phyloP scores from a whole-genome alignment of 2,797 vertebrate genomes.

The Lacerta bilineata region DNA sequence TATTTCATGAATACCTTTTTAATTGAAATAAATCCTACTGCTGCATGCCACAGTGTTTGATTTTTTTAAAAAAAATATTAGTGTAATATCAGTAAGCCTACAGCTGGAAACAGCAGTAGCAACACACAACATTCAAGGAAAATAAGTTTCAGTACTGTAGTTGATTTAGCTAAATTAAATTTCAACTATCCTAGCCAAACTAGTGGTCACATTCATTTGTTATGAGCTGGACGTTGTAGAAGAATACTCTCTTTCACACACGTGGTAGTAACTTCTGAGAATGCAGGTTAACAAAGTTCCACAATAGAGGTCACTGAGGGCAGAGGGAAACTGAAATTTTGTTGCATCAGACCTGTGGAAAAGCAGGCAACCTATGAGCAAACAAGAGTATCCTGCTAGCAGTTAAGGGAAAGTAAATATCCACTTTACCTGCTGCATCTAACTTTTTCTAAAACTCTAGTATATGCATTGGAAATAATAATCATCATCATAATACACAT shows the following conservation, averaged over 20 bases:
- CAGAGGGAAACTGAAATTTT: slow-evolving; percentile 69
- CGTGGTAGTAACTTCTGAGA: slow-evolving; percentile 68
- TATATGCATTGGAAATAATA: slow-evolving; percentile 19
- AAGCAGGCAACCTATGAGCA: slow-evolving; percentile 64
- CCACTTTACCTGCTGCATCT: slow-evolving; percentile 53
- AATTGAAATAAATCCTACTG: neutral
- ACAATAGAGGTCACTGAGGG: slow-evolving; percentile 66
- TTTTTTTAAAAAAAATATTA: neutral
- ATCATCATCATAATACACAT: neutral
- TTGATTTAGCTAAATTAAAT: neutral
- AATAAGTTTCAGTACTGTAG: neutral
- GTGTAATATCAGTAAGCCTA: slow-evolving; percentile 7
- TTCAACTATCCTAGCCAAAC: slow-evolving; percentile 37
- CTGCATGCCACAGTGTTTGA: neutral
- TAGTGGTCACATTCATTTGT: slow-evolving; percentile 44
- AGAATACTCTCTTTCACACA: slow-evolving; percentile 45
- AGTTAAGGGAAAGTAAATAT: slow-evolving; percentile 50
- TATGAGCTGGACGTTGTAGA: slow-evolving; percentile 47
- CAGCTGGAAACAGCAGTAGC: slow-evolving; percentile 11
- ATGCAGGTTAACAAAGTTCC: slow-evolving; percentile 64
- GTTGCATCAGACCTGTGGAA: slow-evolving; percentile 72
- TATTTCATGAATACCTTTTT: neutral
- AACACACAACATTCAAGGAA: slow-evolving; percentile 5
- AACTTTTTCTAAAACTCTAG: slow-evolving; percentile 46
- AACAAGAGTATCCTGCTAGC: slow-evolving; percentile 59